Conservation (phyloP, 2,888 invertebrate genomes). For the Drosophila planitibia region DNA sequence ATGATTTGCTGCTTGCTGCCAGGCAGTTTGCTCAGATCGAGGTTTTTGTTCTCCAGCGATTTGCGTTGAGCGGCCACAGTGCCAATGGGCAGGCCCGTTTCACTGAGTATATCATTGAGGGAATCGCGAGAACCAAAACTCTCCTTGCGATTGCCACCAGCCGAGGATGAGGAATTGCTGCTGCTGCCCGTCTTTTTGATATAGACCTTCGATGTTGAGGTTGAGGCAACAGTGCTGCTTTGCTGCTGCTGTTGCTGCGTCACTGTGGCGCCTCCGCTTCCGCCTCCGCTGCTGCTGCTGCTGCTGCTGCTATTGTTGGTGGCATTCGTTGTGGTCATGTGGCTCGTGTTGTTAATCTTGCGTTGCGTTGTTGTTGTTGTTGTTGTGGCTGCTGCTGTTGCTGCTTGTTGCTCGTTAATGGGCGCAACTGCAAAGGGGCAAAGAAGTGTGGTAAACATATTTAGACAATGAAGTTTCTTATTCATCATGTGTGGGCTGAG, state of each 20-base stretch:
- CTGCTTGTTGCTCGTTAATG: slow-evolving; percentile 66
- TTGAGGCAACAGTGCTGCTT: slow-evolving; percentile 53
- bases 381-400: slow-evolving; percentile 43
- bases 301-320: slow-evolving; percentile 53
- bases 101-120: slow-evolving; percentile 84
- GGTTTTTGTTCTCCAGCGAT: slow-evolving; percentile 85
- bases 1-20: slow-evolving; percentile 63
- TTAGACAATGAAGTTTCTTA: slow-evolving; percentile 40
- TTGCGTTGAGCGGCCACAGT: slow-evolving; percentile 87
- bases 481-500: slow-evolving; percentile 41
- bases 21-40: slow-evolving; percentile 80
- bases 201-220: slow-evolving; percentile 70
- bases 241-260: slow-evolving; percentile 80
- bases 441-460: slow-evolving; percentile 35
- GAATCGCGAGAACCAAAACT: slow-evolving; percentile 85
- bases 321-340: slow-evolving; percentile 73
- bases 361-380: slow-evolving; percentile 48
- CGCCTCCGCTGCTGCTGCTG: slow-evolving; percentile 41
- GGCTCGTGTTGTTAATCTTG: slow-evolving; percentile 74
- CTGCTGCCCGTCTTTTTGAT: slow-evolving; percentile 73
- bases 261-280: slow-evolving; percentile 42
- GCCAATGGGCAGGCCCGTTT: slow-evolving; percentile 84
- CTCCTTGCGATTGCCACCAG: slow-evolving; percentile 77
- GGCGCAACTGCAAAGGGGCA: slow-evolving; percentile 80
- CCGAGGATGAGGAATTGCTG: slow-evolving; percentile 73